Evolutionary conservation across 2,113 vertebrate genomes (phyloP), one percentile per base, ranked within the genome.

Genomic region (Catharus bicknelli): DNA sequence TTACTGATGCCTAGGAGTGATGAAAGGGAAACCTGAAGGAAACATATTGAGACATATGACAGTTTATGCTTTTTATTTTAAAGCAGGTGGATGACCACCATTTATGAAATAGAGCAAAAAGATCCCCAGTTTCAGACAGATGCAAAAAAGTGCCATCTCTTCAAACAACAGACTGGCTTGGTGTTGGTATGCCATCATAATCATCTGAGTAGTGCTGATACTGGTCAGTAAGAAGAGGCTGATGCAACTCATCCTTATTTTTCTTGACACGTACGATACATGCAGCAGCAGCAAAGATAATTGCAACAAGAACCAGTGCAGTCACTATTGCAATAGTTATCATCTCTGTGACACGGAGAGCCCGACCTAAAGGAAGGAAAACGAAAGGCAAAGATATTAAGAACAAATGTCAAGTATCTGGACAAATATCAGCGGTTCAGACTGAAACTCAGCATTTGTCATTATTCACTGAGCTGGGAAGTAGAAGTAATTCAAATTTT

Each of bases 151-250:
- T 64, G 45, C 27, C 30, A 26, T 55, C 32, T 79, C 22, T 50
- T 98, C 95, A 99, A 85, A 99, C 98, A 51, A 98, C 97, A 55
- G 99, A 99, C 59, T 99, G 99, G 90, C 97, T 98, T 40, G 98
- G 98, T 77, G 96, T 97, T 16, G 97, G 90, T 67, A 98, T 88
- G n/a, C 96, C 97, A 72, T 98, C 98, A 9, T 98, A 98, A 36
- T 99, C 98, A 40, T 99, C 98, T 32, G 97, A 98, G n/a, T 99
- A 99, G 36, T 98, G 98, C 96, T 98, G 99, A 96, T 99, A 99
- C 68, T 99, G 98, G 27, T 99, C 98, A 36, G 96, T 97, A 34
- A 99, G 98, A 89, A 99, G 98, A 45, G 99, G 99, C 95, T 99
- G 98, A 53, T 97, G 98, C 67, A 97, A 96, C 29, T 99, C 99